Conservation (phyloP, 2,797 vertebrate genomes). For the Hydrophis major region DNA sequence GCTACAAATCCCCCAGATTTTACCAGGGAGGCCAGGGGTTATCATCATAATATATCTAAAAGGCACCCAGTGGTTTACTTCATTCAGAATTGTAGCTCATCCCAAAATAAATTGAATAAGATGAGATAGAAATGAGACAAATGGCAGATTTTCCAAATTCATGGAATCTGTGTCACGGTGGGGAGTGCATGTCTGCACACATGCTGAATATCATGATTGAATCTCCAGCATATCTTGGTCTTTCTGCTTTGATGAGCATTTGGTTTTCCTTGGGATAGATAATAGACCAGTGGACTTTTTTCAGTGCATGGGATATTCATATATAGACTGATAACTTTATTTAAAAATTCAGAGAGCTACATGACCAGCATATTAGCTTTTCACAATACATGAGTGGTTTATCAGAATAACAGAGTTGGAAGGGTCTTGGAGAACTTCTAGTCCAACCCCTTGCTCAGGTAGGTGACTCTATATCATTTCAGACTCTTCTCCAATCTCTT, state of each 20-base stretch:
- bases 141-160: not conserved
- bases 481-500: too few species aligned
- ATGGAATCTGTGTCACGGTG: not conserved
- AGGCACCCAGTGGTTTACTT: not conserved
- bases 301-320: not conserved
- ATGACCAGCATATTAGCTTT: not conserved
- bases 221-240: not conserved
- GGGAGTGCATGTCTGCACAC: not conserved
- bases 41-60: not conserved
- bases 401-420: too few species aligned
- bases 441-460: too few species aligned
- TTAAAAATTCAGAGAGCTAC: too few species aligned
- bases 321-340: not conserved
- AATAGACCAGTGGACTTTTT: not conserved
- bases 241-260: not conserved
- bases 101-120: not conserved
- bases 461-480: too few species aligned
- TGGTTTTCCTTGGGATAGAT: not conserved
- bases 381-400: not conserved
- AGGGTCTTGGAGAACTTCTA: too few species aligned
- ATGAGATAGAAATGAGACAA: not conserved
- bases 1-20: not conserved
- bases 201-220: not conserved
- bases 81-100: not conserved
- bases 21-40: not conserved